Conservation (phyloP, 2,113 vertebrate species). For the Turnix velox region DNA sequence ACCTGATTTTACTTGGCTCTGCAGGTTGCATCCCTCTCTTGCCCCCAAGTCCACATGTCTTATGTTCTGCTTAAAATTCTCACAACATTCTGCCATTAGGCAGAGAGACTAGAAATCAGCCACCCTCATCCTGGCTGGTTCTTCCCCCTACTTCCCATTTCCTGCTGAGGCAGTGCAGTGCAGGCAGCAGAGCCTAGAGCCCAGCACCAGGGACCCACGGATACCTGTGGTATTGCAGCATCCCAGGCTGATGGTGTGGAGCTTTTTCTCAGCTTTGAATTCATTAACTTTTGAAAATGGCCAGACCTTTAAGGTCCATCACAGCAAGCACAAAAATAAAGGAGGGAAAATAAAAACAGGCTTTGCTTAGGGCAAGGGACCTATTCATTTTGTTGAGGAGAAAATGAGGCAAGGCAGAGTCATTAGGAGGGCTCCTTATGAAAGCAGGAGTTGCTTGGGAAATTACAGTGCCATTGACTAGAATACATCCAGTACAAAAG, state of each 20-base stretch:
- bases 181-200: not conserved
- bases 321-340: conserved; percentile 15
- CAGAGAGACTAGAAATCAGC: not conserved
- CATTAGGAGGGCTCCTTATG: conserved; percentile 49
- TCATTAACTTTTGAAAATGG: not conserved
- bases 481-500: conserved; percentile 63
- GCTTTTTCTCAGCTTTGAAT: not conserved
- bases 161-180: not conserved
- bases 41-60: fast-evolving
- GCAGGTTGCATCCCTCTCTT: not conserved
- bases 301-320: not conserved
- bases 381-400: conserved; percentile 50
- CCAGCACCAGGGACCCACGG: not conserved
- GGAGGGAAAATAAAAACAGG: conserved; percentile 32
- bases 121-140: not conserved
- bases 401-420: conserved; percentile 49
- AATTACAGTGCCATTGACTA: conserved; percentile 63
- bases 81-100: not conserved
- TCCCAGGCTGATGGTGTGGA: not conserved
- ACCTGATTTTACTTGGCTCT: not conserved
- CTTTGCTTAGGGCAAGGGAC: conserved; percentile 35
- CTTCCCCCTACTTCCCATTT: not conserved
- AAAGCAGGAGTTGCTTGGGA: conserved; percentile 56
- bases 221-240: not conserved
- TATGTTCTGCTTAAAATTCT: not conserved